Conservation (phyloP, 2,888 invertebrate species). For the Pristionchus exspectatus region DNA sequence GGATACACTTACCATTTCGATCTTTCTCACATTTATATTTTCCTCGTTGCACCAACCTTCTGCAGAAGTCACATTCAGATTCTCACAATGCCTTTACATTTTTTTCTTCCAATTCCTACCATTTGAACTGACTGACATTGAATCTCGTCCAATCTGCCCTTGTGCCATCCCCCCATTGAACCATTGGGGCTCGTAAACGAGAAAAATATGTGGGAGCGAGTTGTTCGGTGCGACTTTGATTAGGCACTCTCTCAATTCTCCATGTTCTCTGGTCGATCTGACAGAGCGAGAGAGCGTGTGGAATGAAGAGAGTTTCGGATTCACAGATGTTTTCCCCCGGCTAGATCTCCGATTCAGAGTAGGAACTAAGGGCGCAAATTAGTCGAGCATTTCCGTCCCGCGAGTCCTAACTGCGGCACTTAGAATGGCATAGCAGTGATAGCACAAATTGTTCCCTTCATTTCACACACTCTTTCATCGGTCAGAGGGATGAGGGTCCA, state of each 20-base stretch:
- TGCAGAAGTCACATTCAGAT: no score
- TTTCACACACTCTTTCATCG: background rate
- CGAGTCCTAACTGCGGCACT: background rate
- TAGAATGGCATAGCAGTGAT: no score
- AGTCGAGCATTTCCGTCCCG: background rate
- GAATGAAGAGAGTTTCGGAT: background rate
- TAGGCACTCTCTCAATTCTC: background rate
- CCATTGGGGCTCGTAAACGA: background rate
- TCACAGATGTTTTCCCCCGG: background rate
- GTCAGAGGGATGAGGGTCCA: no score
- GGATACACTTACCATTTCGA: no score
- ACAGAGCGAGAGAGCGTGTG: background rate
- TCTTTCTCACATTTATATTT: no score
- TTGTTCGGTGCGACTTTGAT: background rate
- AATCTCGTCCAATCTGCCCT: background rate
- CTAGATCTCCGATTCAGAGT: background rate
- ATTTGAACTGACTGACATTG: background rate
- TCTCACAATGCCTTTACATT: no score
- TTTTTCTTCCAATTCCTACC: no score
- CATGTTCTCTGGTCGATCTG: background rate
- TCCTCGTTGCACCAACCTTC: no score
- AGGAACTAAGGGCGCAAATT: background rate
- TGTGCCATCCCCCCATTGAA: background rate
- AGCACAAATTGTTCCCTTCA: no score
- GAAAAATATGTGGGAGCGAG: constrained; percentile 32